Base-by-base conservation (phyloP, 1,140 invertebrate species). In the Anoplolepis gracilipes region DNA sequence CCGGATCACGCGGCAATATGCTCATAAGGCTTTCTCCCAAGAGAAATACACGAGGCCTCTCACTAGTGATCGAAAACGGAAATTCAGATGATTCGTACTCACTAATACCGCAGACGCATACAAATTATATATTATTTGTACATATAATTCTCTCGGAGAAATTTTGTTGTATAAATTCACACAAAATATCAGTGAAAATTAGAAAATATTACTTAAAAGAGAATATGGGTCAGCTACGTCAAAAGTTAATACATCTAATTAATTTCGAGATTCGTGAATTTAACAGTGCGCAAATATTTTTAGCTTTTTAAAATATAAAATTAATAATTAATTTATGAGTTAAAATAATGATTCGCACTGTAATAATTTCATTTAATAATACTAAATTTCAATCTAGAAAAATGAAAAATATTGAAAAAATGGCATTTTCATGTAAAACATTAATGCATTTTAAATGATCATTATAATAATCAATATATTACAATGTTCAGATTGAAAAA, bases 11-110 rank as follows among this genome's bases (percentile, higher is more conserved):
- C 49, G 39, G 25, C 33, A 30, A 70, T 70, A 28, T 33, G n/a
- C 59, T 19, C 53, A 53, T 13, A 19, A 36, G 46, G 19, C 78
- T 72, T 81, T 81, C 78, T 81, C 78, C 2, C 11, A 25, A 33
- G 78, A 81, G 78, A 81, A 81, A 59, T 33, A n/a, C 1, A 57
- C 10, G n/a, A 33, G 8, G 3, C 36, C 65, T 81, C 64, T 72
- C 49, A 72, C 33, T 13, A 36, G 22, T 11, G 22, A 42, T 57
- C 25, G 11, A 72, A 57, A 79, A 79, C 33, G 5, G n/a, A 65
- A 70, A 81, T 13, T 19, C 30, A 16, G 8, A 39, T 36, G 36
- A 28, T 49, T 65, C 13, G 28, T 22, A 65, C 36, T 59, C 28
- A 1, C 2, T 7, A 8, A 49, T 19, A 16, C 16, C 19, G 46